phyloP scores from a whole-genome alignment of 2,888 invertebrate genomes.

The Euproctis similis region DNA sequence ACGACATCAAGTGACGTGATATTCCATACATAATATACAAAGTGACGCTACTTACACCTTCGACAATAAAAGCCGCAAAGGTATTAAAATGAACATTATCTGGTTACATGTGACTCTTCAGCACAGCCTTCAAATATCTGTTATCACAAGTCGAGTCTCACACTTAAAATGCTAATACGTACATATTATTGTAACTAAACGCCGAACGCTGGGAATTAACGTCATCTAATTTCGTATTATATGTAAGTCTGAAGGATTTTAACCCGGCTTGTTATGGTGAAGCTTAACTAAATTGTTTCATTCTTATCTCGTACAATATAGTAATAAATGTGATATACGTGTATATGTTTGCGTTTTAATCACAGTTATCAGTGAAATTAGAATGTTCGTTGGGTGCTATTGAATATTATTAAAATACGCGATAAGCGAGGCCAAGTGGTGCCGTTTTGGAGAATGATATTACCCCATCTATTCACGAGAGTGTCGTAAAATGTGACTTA shows the following conservation, averaged over 20 bases:
- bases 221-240: slow-evolving; percentile 30
- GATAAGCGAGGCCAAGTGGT: no score
- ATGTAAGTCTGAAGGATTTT: slow-evolving; percentile 23
- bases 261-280: slow-evolving; percentile 17
- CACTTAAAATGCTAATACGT: slow-evolving; percentile 35
- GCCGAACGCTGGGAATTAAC: slow-evolving; percentile 26
- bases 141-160: slow-evolving; percentile 23
- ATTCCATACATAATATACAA: no score
- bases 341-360: neutral
- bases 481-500: no score
- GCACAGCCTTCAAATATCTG: slow-evolving; percentile 19
- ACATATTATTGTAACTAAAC: slow-evolving; percentile 20
- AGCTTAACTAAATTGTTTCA: slow-evolving; percentile 17
- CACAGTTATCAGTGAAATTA: no score
- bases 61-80: no score
- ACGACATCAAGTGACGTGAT: no score
- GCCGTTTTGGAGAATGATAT: no score
- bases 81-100: no score
- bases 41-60: no score
- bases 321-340: slow-evolving; percentile 9
- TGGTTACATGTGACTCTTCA: slow-evolving; percentile 15
- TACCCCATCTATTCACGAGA: no score
- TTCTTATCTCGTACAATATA: slow-evolving; percentile 18
- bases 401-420: no score
- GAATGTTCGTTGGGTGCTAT: no score